Percentiles rank a stretch among this genome's conserved stretches.
These are phyloP conservation scores for Progne subis DNA, from an alignment of 2,113 vertebrate genomes.

Conservation along the genomic window DNA sequence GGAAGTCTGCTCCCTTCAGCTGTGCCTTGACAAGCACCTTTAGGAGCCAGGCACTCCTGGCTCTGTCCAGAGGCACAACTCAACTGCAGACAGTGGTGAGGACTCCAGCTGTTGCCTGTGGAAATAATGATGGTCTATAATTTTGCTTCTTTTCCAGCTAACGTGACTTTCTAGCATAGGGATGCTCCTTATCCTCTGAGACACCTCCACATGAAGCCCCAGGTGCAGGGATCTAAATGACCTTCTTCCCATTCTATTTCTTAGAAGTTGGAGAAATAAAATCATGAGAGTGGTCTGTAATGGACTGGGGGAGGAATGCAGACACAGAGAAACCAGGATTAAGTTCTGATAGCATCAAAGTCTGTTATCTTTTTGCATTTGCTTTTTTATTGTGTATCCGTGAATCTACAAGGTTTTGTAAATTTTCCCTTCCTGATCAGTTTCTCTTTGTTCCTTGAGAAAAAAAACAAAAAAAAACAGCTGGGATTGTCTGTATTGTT, in stretches of 20 bases:
- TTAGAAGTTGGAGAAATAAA: background rate
- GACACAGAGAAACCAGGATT: background rate
- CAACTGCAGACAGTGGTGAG: background rate
- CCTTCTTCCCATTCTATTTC: background rate
- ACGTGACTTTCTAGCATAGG: background rate
- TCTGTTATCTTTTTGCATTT: slow-evolving; percentile 2
- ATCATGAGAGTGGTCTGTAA: background rate
- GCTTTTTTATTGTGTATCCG: background rate
- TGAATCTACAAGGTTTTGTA: background rate
- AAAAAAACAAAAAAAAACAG: background rate
- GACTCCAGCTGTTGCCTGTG: background rate
- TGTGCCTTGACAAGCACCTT: background rate
- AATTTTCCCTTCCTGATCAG: background rate
- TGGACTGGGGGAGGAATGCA: background rate
- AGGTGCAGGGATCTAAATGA: background rate
- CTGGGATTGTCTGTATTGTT: background rate
- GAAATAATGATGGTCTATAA: background rate
- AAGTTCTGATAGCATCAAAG: background rate
- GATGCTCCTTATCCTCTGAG: background rate
- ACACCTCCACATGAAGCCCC: background rate
- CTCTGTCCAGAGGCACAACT: background rate
- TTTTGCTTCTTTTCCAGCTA: background rate
- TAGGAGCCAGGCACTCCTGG: background rate
- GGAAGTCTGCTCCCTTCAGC: background rate
- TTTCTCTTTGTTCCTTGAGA: background rate